Evolutionary conservation across 2,888 invertebrate genomes (phyloP).

Genomic region (Malacosoma neustria): DNA sequence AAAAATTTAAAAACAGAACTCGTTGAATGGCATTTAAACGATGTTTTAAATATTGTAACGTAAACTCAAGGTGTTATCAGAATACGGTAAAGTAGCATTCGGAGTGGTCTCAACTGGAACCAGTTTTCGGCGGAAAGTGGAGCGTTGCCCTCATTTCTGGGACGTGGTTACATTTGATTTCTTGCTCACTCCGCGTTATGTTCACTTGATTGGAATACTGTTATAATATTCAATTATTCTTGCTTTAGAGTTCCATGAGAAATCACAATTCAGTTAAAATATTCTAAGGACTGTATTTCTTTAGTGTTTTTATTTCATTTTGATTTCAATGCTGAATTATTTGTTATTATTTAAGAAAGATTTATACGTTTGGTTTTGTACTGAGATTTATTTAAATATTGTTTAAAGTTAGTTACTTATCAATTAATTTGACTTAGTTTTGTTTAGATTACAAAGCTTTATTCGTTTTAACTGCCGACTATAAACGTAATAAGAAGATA

Average conservation of each 20-base stretch:
- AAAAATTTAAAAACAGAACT: background rate
- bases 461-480: too few relatives aligned
- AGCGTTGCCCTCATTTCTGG: conserved; percentile 58
- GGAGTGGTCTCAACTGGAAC: conserved; percentile 38
- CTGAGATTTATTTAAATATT: too few relatives aligned
- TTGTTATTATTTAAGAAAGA: too few relatives aligned
- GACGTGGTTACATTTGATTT: conserved; percentile 45
- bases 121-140: conserved; percentile 56
- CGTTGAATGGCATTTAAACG: background rate
- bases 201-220: conserved; percentile 33
- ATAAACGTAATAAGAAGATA: too few relatives aligned
- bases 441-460: too few relatives aligned
- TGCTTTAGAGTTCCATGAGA: background rate
- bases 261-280: background rate
- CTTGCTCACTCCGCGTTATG: conserved; percentile 28
- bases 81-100: conserved; percentile 24
- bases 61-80: conserved; percentile 6
- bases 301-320: too few relatives aligned
- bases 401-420: too few relatives aligned
- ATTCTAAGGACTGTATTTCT: too few relatives aligned
- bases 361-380: too few relatives aligned
- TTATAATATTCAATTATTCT: conserved; percentile 17
- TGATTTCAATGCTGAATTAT: too few relatives aligned
- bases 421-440: too few relatives aligned
- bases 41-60: conserved; percentile 1